Base-by-base conservation (phyloP, 2,797 vertebrate species). In the Micrastur ruficollis region DNA sequence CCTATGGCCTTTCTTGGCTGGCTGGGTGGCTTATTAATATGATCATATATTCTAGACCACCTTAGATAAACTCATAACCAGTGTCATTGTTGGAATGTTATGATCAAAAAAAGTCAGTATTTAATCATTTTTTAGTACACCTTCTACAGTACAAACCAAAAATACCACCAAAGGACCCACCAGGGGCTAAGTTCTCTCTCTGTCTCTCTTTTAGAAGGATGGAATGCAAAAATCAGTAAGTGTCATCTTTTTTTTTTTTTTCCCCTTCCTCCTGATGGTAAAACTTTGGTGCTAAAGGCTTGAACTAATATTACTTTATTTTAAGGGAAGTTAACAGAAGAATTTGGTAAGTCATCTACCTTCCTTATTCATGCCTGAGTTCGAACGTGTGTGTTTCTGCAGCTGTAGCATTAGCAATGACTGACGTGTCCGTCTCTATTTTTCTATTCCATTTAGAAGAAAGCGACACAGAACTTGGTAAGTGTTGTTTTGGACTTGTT, bases 381-480 rank as follows among this genome's bases (percentile, higher is more conserved):
- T n/a, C 3, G 31, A 32, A 6, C 1, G 12, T 8, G 17, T 11
- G 4, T 3, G 8, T 34, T 44, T 9, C 27, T 4, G 32, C 31
- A 7, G 40, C 68, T 7, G 46, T 8, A 2, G 44, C 71, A 1
- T 17, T 5, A 13, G 25, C 44, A 0, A 3, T 3, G 31, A 4
- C 52, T 6, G 4, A 29, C 6, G 7, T 3, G 7, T 34, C 26
- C 14, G 2, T 11, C 15, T 21, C 3, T 11, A 6, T 49, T n/a
- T 68, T 10, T 75, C 20, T 66, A n/a, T 63, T 71, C 23, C 6
- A 0, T 31, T 13, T 63, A 79, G 85, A 49, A 12, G 85, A 49
- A 71, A 87, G 66, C 5, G 74, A 87, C 58, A 12, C 85, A 4
- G 85, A 87, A 3, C 42, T 56, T 1, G 66, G 85, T 86, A 9